These are phyloP conservation scores for Leucozona laternaria DNA, from an alignment of 2,888 invertebrate genomes.

Conservation along the genomic window DNA sequence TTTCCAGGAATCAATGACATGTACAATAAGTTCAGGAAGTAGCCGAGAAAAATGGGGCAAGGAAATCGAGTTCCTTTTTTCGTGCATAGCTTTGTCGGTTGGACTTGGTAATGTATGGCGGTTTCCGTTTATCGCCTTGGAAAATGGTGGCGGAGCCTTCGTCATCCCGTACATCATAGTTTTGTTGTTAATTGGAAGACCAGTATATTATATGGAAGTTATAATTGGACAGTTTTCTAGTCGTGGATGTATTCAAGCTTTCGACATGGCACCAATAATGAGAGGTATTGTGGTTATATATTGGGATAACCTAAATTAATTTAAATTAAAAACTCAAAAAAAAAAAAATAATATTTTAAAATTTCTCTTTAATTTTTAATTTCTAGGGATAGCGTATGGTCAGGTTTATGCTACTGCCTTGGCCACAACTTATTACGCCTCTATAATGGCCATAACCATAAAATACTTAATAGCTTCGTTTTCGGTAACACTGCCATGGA, in stretches of 20 bases:
- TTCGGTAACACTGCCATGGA: conserved; percentile 86
- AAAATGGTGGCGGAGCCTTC: conserved; percentile 89
- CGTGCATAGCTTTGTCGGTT: conserved; percentile 85
- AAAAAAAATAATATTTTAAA: no score
- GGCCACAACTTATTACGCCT: conserved; percentile 88
- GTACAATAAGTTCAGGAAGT: conserved; percentile 70
- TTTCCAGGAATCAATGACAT: conserved; percentile 72
- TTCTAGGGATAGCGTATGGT: conserved; percentile 85
- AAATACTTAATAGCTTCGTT: conserved; percentile 88
- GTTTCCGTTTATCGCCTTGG: conserved; percentile 87
- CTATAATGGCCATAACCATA: conserved; percentile 87
- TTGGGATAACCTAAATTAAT: no score
- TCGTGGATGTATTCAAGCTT: conserved; percentile 87
- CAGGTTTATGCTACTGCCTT: conserved; percentile 85
- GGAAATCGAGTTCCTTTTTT: conserved; percentile 87
- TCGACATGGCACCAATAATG: conserved; percentile 87
- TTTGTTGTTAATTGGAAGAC: conserved; percentile 87
- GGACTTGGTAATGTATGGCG: conserved; percentile 89
- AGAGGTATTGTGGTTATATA: no score
- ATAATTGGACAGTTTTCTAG: conserved; percentile 90
- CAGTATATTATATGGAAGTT: conserved; percentile 90
- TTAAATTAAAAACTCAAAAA: no score
- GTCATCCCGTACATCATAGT: conserved; percentile 88
- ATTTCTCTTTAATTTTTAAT: no score
- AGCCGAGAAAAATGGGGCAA: conserved; percentile 85